A percentile compares a stretch with the other conserved stretches of the same genome.
Conservation (phyloP, 1,140 invertebrate genomes). For the Bombus balteatus region DNA sequence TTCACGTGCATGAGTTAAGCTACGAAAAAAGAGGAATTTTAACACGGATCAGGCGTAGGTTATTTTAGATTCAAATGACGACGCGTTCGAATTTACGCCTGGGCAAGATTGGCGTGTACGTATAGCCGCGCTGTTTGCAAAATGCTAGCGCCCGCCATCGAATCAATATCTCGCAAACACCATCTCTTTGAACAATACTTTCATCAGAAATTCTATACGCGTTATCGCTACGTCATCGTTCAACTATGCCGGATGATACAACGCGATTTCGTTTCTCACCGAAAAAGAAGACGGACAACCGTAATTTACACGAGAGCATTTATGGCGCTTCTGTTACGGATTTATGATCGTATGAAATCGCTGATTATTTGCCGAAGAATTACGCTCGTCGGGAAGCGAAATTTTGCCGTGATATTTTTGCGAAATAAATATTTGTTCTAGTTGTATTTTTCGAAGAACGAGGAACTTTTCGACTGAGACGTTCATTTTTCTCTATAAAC, state of each 20-base stretch:
- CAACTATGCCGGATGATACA: not conserved
- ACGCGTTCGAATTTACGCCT: not conserved
- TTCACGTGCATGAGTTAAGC: not conserved
- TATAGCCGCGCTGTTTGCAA: not conserved
- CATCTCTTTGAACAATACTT: not conserved
- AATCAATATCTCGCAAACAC: not conserved
- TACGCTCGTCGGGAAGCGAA: not conserved
- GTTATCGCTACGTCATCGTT: not conserved
- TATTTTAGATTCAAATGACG: slow-evolving; percentile 10
- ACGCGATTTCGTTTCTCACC: not conserved
- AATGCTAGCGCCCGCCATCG: not conserved
- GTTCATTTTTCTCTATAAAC: not conserved
- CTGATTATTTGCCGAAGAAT: not conserved
- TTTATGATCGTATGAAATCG: not conserved
- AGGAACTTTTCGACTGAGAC: not conserved
- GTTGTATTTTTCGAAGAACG: too few relatives aligned
- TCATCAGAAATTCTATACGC: not conserved
- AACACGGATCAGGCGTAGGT: not conserved
- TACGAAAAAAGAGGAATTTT: not conserved
- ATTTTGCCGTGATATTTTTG: not conserved
- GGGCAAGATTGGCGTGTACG: not conserved
- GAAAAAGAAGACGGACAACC: not conserved
- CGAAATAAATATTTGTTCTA: slow-evolving; percentile 5
- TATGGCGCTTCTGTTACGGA: not conserved
- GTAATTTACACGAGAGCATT: not conserved